Percentiles rank a stretch among this genome's conserved stretches.
Evolutionary conservation across 2,888 invertebrate species (phyloP).

Genomic region (Tenthredo distinguenda): DNA sequence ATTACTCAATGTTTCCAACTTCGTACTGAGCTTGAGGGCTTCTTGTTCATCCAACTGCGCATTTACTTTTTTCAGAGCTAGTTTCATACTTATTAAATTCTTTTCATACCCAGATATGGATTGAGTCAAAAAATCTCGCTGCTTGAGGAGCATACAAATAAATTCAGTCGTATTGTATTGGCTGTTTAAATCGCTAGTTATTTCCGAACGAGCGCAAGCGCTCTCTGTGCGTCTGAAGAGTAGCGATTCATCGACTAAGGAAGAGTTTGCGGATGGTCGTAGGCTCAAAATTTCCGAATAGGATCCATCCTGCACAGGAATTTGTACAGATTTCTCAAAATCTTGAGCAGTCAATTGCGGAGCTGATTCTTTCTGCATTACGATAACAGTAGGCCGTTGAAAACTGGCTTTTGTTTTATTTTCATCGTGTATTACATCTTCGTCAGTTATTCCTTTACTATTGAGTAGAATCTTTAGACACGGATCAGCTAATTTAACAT

Average conservation of each 20-base stretch:
- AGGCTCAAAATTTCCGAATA: constrained; percentile 21
- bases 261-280: not conserved
- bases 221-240: not conserved
- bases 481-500: not conserved
- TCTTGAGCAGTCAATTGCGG: not conserved
- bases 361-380: constrained; percentile 17
- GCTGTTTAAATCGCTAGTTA: not conserved
- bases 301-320: constrained; percentile 26
- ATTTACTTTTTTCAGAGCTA: not conserved
- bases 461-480: not conserved
- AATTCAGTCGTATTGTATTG: not conserved
- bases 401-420: not conserved
- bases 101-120: not conserved
- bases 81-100: not conserved
- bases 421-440: not conserved
- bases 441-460: not conserved
- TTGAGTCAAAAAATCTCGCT: not conserved
- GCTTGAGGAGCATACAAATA: not conserved
- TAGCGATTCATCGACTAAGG: not conserved
- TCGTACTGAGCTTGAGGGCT: not conserved
- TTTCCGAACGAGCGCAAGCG: not conserved
- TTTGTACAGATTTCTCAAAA: not conserved
- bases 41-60: not conserved
- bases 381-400: constrained; percentile 31
- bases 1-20: not conserved